phyloP scores from a whole-genome alignment of 2,113 vertebrate species.

The Melanotaenia duboulayi region DNA sequence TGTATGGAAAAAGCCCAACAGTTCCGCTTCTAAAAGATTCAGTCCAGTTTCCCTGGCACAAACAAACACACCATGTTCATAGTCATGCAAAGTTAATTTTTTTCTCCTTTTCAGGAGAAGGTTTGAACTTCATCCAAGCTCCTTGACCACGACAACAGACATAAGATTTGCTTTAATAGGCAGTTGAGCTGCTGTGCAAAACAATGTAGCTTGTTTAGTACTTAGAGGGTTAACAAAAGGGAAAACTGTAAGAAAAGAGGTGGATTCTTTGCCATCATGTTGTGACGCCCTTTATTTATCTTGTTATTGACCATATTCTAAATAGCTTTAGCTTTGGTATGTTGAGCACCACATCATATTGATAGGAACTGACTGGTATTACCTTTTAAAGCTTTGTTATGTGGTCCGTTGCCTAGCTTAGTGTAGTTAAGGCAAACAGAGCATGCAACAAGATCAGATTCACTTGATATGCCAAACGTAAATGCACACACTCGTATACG shows the following conservation, averaged over 20 bases:
- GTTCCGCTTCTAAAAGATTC: not conserved
- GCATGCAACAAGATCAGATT: conserved; percentile 29
- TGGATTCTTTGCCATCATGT: not conserved
- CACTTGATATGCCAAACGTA: conserved; percentile 23
- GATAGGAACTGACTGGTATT: conserved; percentile 45
- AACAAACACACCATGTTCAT: too few relatives aligned
- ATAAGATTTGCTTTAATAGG: not conserved
- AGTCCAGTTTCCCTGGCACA: too few relatives aligned
- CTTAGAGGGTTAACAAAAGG: not conserved
- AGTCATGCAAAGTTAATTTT: too few relatives aligned
- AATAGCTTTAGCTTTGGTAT: not conserved
- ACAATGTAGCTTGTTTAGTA: not conserved
- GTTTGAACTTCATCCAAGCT: too few relatives aligned
- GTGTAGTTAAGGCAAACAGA: conserved; percentile 38
- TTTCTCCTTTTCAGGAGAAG: too few relatives aligned
- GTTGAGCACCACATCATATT: not conserved
- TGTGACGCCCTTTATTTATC: not conserved
- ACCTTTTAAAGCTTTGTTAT: conserved; percentile 68
- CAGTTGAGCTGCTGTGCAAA: not conserved
- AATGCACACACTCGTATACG: conserved; percentile 10
- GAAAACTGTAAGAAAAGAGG: not conserved
- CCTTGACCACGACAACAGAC: too few relatives aligned
- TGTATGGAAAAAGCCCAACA: too few relatives aligned
- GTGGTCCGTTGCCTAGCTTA: conserved; percentile 27
- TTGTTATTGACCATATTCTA: not conserved